Evolutionary conservation across 2,797 vertebrate genomes (phyloP).

Genomic region (Triplophysa yarkandensis): DNA sequence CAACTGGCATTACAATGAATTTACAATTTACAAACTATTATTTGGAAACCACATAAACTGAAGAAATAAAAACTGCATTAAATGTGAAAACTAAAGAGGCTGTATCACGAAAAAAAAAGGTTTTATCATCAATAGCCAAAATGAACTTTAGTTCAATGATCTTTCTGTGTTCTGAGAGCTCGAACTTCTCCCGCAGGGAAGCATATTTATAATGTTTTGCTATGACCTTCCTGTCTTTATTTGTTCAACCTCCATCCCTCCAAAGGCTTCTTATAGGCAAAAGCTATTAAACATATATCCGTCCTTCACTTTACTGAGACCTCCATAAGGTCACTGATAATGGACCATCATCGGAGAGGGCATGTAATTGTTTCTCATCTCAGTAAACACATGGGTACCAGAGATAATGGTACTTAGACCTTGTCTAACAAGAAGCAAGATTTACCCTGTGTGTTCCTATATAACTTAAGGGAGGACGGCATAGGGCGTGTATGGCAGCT

Average conservation of each 20-base stretch:
- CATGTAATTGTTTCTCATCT: slow-evolving; percentile 37
- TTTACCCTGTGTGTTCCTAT: slow-evolving; percentile 43
- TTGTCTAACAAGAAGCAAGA: slow-evolving; percentile 29
- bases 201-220: slow-evolving; percentile 11
- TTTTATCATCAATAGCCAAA: background rate
- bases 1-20: too few species aligned
- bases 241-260: slow-evolving; percentile 27
- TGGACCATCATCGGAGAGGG: slow-evolving; percentile 35
- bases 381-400: slow-evolving; percentile 27
- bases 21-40: background rate
- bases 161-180: background rate
- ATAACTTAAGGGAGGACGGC: slow-evolving; percentile 46
- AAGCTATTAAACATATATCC: slow-evolving; percentile 28
- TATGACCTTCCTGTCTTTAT: slow-evolving; percentile 33
- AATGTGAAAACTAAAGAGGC: background rate
- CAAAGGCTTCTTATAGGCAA: slow-evolving; percentile 10
- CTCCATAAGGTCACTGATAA: slow-evolving; percentile 29
- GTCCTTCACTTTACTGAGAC: slow-evolving; percentile 1
- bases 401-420: slow-evolving; percentile 20
- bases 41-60: background rate
- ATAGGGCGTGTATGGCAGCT: slow-evolving; percentile 32
- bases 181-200: slow-evolving; percentile 4
- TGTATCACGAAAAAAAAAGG: background rate
- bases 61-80: background rate
- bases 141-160: background rate